phyloP scores from a whole-genome alignment of 2,888 invertebrate species.

The Protonemura montana region DNA sequence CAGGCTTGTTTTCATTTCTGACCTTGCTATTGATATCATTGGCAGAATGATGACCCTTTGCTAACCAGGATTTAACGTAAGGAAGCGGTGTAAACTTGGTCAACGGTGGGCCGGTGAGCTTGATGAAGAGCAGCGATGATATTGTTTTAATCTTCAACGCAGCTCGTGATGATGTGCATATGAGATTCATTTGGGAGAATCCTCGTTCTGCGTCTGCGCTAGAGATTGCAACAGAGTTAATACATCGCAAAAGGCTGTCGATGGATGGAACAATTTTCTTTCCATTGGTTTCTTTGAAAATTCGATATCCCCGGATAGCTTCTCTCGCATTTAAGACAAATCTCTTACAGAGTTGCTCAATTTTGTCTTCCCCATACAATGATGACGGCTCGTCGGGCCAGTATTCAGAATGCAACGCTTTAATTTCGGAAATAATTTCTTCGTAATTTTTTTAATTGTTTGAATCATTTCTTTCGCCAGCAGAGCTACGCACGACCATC shows the following conservation, averaged over 20 bases:
- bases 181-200: slow-evolving; percentile 23
- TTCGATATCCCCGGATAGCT: neutral
- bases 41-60: slow-evolving; percentile 9
- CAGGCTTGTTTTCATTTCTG: slow-evolving; percentile 41
- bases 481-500: no score
- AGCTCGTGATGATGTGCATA: slow-evolving; percentile 9
- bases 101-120: slow-evolving; percentile 10
- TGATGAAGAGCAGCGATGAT: neutral
- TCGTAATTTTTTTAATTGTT: no score
- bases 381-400: slow-evolving; percentile 5
- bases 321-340: neutral
- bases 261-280: neutral
- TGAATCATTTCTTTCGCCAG: no score
- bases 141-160: neutral
- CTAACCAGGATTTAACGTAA: slow-evolving; percentile 14
- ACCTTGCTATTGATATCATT: slow-evolving; percentile 39
- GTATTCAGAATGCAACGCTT: no score
- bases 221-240: slow-evolving; percentile 9
- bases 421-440: no score
- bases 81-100: neutral
- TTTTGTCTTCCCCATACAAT: neutral
- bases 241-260: neutral
- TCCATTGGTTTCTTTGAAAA: slow-evolving; percentile 24
- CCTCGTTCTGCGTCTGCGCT: slow-evolving; percentile 32
- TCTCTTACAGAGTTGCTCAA: neutral